Base-by-base conservation (phyloP, 2,888 invertebrate genomes). In the Mactromeris polynyma region DNA sequence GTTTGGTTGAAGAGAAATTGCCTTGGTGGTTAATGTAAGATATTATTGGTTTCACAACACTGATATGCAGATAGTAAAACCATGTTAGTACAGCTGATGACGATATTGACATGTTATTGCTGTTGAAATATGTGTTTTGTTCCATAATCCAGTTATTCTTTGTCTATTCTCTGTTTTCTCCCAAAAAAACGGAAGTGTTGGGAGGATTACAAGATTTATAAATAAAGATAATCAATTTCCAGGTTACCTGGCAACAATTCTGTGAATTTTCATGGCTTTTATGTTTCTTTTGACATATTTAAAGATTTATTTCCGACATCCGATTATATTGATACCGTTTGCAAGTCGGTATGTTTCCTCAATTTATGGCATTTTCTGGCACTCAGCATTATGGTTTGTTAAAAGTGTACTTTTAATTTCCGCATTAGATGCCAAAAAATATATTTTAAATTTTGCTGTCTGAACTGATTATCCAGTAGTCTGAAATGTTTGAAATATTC, bases 251-350 rank as follows among this genome's bases (percentile, higher is more conserved):
- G 73, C 73, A 73, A 73, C 36, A 19, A 17, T 36, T 33, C 33
- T 73, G 73, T 73, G 73, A 73, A 73, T 33, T 73, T 36, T 73
- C 73, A 64, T 26, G 4, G 73, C 17, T 73, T 73, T 73, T 73
- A 73, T 36, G 73, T 33, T 36, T 17, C 73, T 36, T 73, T 73
- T 73, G 36, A 73, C 73, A 73, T 36, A 73, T 36, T 36, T 73
- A 33, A 73, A 73, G 0, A 36, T 73, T 73, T 73, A 26, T 73
- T 73, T 33, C 73, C 73, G 33, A 73, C 73, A 26, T 33, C 26
- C 19, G 73, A 73, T 73, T 73, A 31, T 36, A 33, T 36, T 73
- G 73, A 73, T 73, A 73, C 17, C 0, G 33, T 36, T 73, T 73
- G 31, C 36, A 33, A 4, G 36, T 73, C 33, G 14, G 19, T 73